These are phyloP conservation scores for Sterrhoptilus dennistouni DNA, from an alignment of 2,113 vertebrate species.

Conservation along the genomic window DNA sequence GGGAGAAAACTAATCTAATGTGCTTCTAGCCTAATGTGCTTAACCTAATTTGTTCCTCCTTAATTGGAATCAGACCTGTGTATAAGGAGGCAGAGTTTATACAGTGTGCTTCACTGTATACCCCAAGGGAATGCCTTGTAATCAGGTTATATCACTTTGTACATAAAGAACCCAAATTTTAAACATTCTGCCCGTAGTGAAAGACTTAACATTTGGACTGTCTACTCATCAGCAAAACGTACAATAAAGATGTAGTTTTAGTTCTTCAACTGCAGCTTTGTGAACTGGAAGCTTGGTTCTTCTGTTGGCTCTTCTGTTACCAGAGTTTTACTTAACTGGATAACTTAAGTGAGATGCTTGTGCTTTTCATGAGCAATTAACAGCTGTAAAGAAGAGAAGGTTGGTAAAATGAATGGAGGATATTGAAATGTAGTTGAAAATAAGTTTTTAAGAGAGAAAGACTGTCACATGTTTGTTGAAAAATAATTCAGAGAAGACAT, in stretches of 20 bases:
- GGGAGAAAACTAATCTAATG: neutral
- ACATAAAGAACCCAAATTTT: neutral
- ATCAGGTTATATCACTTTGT: neutral
- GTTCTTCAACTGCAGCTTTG: neutral
- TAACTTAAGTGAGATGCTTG: neutral
- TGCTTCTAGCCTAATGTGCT: neutral
- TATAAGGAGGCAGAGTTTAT: neutral
- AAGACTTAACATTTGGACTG: neutral
- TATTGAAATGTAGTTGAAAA: neutral
- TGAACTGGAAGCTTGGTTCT: neutral
- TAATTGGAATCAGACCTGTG: neutral
- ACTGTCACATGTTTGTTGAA: neutral
- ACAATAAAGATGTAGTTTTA: neutral
- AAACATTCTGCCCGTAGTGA: neutral
- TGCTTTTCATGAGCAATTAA: neutral
- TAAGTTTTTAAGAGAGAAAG: neutral
- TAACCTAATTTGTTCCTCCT: neutral
- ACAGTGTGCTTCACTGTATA: fast-evolving
- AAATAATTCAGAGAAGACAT: neutral
- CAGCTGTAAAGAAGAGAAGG: neutral
- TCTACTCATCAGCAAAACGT: neutral
- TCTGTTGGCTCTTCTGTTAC: neutral
- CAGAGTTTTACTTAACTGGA: neutral
- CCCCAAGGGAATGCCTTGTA: neutral
- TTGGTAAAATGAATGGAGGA: neutral